Conservation (phyloP, 2,888 invertebrate species). For the Phalera bucephala region DNA sequence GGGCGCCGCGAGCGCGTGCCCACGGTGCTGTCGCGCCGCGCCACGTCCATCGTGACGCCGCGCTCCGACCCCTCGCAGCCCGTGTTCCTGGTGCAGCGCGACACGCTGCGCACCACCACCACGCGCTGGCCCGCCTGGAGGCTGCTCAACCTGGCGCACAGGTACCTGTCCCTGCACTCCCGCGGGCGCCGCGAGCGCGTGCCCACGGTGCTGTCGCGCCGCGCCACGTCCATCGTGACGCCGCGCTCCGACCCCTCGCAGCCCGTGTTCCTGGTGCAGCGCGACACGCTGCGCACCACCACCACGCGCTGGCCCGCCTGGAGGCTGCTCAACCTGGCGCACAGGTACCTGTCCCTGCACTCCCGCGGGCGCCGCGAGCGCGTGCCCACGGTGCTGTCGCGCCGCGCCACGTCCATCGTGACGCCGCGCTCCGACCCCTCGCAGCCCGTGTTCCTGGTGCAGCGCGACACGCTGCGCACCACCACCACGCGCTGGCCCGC, state of each 20-base stretch:
- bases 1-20: too few species aligned
- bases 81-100: neutral
- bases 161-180: neutral
- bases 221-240: neutral
- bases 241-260: neutral
- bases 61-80: neutral
- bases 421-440: neutral
- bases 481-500: neutral
- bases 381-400: too few species aligned
- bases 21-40: too few species aligned
- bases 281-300: neutral
- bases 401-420: too few species aligned
- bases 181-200: too few species aligned
- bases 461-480: neutral
- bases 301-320: neutral
- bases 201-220: too few species aligned
- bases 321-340: neutral
- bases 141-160: neutral
- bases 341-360: neutral
- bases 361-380: too few species aligned
- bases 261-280: neutral
- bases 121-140: neutral
- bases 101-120: neutral
- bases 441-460: neutral
- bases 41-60: neutral